These are phyloP conservation scores for Reticulitermes speratus DNA, from an alignment of 1,140 invertebrate species.

Conservation along the genomic window DNA sequence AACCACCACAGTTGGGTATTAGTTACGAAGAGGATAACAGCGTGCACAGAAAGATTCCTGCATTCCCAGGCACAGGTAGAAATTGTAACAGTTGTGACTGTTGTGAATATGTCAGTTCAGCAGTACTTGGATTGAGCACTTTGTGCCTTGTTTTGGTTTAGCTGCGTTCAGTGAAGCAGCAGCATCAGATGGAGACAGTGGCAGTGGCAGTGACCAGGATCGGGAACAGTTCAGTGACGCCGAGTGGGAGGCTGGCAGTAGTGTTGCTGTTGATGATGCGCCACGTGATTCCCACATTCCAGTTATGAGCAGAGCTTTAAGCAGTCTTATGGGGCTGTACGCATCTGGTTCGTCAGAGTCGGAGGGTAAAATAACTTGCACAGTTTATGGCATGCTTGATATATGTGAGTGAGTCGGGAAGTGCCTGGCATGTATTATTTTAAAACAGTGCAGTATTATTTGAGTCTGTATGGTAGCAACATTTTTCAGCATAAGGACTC, in stretches of 20 bases:
- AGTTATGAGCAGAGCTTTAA: slow-evolving; percentile 7
- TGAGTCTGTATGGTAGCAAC: too few relatives aligned
- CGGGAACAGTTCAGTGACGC: slow-evolving; percentile 28
- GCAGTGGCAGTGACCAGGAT: background rate
- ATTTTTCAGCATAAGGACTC: too few relatives aligned
- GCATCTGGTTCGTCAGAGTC: slow-evolving; percentile 27
- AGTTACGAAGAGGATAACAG: background rate
- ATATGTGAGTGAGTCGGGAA: too few relatives aligned
- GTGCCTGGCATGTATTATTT: background rate
- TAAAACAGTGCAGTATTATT: background rate
- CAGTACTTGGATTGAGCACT: background rate
- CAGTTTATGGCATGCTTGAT: background rate
- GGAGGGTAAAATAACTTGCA: background rate
- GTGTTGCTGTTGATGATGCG: too few relatives aligned
- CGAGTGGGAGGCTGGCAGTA: slow-evolving; percentile 17
- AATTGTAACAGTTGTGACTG: background rate
- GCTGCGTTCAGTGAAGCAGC: background rate
- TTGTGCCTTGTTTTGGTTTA: background rate
- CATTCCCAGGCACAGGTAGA: background rate
- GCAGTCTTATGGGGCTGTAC: slow-evolving; percentile 24
- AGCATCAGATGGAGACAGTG: background rate
- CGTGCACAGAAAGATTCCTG: background rate
- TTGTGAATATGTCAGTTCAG: too few relatives aligned
- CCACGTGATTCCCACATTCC: background rate
- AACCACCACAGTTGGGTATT: too few relatives aligned